A percentile compares a stretch with the other conserved stretches of the same genome.
Conservation (phyloP, 2,888 invertebrate species). For the Andrena haemorrhoa region DNA sequence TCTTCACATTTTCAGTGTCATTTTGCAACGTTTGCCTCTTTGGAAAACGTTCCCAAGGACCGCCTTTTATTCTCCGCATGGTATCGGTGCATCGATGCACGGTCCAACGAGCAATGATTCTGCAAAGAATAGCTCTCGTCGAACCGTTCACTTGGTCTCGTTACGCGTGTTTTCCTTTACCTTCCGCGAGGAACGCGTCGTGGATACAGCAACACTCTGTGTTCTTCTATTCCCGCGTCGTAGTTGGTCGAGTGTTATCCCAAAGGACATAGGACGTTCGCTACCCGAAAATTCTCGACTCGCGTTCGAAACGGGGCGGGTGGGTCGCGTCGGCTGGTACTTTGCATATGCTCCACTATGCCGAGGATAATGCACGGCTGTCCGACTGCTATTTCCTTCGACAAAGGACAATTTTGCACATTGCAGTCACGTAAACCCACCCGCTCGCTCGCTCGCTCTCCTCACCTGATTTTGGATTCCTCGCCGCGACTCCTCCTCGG, state of each 20-base stretch:
- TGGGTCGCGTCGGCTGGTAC: not conserved
- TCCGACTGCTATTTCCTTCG: slow-evolving; percentile 41
- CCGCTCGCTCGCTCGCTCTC: slow-evolving; percentile 66
- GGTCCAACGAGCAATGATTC: slow-evolving; percentile 48
- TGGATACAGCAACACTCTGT: slow-evolving; percentile 5
- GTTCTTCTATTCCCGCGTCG: not conserved
- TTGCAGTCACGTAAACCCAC: slow-evolving; percentile 79
- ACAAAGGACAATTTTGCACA: slow-evolving; percentile 71
- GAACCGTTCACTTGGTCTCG: slow-evolving; percentile 5
- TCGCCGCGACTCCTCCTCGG: slow-evolving; percentile 64
- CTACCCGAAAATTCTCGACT: slow-evolving; percentile 41
- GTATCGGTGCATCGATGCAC: slow-evolving; percentile 43
- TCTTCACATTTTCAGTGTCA: slow-evolving; percentile 56
- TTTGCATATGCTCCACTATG: slow-evolving; percentile 57
- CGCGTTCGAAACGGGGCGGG: slow-evolving; percentile 11
- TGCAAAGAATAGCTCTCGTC: slow-evolving; percentile 26
- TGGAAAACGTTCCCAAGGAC: slow-evolving; percentile 38
- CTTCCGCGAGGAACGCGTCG: slow-evolving; percentile 27
- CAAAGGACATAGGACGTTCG: slow-evolving; percentile 32
- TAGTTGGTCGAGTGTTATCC: slow-evolving; percentile 14
- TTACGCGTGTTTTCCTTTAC: slow-evolving; percentile 35
- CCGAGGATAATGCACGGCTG: slow-evolving; percentile 58
- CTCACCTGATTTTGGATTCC: slow-evolving; percentile 81
- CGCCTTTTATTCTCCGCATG: slow-evolving; percentile 13
- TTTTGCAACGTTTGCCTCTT: slow-evolving; percentile 48